Base-by-base conservation (phyloP, 2,113 vertebrate species). In the Willisornis vidua region DNA sequence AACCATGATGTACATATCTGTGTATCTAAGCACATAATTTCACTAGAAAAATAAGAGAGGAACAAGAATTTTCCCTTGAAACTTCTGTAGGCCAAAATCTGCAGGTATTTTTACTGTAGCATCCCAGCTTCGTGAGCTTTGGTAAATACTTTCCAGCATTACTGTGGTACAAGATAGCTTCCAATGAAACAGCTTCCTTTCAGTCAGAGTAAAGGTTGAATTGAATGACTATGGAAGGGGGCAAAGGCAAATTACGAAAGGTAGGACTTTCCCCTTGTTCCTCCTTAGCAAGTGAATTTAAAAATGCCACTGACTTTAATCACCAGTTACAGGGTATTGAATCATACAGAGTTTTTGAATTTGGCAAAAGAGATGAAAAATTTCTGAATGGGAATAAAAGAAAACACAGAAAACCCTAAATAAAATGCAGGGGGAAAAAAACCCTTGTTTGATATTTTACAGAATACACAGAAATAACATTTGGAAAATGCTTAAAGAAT, bases 401-500 rank as follows among this genome's bases (percentile, higher is more conserved):
- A 86, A 92, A 96, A 95, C 79, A 94, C 70, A 96, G 75, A 85
- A 95, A 97, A 96, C 35, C 48, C 52, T 90, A 57, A 41, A 54
- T 74, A 79, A 96, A 93, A 78, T 67, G 31, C 24, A 65, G 35
- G n/a, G 57, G 25, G 10, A 48, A 66, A 77, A 77, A 86, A 85
- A 18, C 33, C 82, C 90, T 78, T 89, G 68, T 94, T 95, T 89
- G 46, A 45, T 55, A 85, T 85, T 93, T 94, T 51, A 85, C 49
- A 85, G 79, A 91, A 80, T 66, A 95, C 65, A 35, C 68, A 96
- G 86, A 96, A 98, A 89, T 93, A 97, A 96, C 95, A 97, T 94
- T 97, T 94, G 87, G 65, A 66, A 88, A 97, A 97, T 94, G 87
- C 95, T 96, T 96, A 97, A 97, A 97, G 97, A 96, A 96, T 86